Base-by-base conservation (phyloP, 1,140 invertebrate genomes). In the Eriosoma lanigerum region DNA sequence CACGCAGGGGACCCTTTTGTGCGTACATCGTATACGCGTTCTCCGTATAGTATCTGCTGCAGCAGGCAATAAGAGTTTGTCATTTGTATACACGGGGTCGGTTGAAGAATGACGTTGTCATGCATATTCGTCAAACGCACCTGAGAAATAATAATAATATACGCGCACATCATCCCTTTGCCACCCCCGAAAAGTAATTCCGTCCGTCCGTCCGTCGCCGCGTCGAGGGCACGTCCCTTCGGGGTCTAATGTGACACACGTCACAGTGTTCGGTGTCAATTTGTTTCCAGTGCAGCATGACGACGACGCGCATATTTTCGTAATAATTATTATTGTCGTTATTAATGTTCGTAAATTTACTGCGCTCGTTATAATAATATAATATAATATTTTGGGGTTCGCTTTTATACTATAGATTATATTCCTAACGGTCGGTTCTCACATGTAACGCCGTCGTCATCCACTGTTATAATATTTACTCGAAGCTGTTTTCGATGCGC, bases 71-170 rank as follows among this genome's bases (percentile, higher is more conserved):
- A 75, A 56, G 54, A 58, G 75, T n/a, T n/a, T 62, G 56, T 56
- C 38, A 78, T 78, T 78, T 78, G 62, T 78, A 62, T n/a, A n/a
- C n/a, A n/a, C n/a, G n/a, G 75, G 75, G 75, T 78, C 38, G 54
- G 75, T 62, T 78, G 75, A 78, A 78, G 75, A 78, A 78, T 60
- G 75, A 78, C 75, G 75, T 56, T 78, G 75, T 78, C 75, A 48
- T 62, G 75, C 75, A 62, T 78, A 78, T 78, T 78, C 75, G 75
- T 78, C 75, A 78, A 78, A 78, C 75, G 56, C 75, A 78, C 75
- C 75, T 78, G 75, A 78, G 75, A 78, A 78, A 78, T 78, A 46
- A 78, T 78, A n/a, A 56, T 26, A 38, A 38, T 54, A 19, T 4
- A 17, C 21, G 4, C 17, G 15, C 29, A 3, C 19, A 3, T 38